Base-by-base conservation (phyloP, 2,888 invertebrate genomes). In the Tinea pellionella region DNA sequence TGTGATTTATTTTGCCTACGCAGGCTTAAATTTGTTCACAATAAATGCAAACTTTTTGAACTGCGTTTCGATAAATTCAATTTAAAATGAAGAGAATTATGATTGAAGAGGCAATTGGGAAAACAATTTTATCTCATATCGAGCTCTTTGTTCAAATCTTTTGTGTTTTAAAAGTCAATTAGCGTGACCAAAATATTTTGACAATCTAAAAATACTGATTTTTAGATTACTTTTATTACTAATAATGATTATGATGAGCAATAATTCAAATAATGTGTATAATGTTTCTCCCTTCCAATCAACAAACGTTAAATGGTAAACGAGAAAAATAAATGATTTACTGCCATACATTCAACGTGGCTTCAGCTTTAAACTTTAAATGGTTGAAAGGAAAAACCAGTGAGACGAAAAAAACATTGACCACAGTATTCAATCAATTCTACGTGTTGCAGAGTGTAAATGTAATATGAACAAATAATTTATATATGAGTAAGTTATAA, bases 1-100 rank as follows among this genome's bases (percentile, higher is more conserved):
- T 24, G 6, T 24, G 24, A 24, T 3, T 3, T 24, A 6, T 24
- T 24, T 24, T 24, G 24, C 6, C 24, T 24, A 24, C 6, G 24
- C 24, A 24, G 2, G 24, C 24, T 6, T 37, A 37, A 37, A 37
- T 37, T 37, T 37, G 9, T 37, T 9, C n/a, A 37, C 37, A 37
- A 37, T 9, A 9, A 37, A 37, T 37, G 37, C 37, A 37, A 37
- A 37, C 37, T 12, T 37, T 37, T 6, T 9, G n/a, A 37, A 37
- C 37, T 37, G 37, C 37, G 37, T 37, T 37, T 37, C 37, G 37
- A 37, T 9, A 37, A 37, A 37, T 37, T 37, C 37, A 37, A 37
- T 37, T 37, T 37, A 37, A 37, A 47, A 47, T 47, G 47, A 47
- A 16, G 16, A 47, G 47, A 47, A 47, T 47, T 47, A 47, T 47